phyloP scores from a whole-genome alignment of 1,140 invertebrate genomes.

The Diachasma alloeum region DNA sequence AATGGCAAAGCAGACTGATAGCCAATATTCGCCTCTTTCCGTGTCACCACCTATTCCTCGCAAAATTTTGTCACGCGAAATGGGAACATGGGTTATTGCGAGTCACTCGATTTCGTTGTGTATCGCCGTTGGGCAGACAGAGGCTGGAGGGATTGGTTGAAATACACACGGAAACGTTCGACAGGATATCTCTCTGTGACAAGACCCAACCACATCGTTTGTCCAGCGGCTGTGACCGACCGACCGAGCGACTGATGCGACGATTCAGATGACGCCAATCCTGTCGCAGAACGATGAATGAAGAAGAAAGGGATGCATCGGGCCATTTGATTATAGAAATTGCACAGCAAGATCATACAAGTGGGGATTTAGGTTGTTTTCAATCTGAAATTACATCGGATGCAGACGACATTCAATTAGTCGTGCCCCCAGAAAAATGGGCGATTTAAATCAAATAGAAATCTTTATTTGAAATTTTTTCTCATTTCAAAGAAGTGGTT shows the following conservation, averaged over 20 bases:
- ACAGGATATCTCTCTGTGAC: constrained; percentile 21
- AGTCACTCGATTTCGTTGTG: background rate
- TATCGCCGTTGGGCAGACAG: too few relatives aligned
- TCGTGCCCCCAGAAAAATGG: too few relatives aligned
- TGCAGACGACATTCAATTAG: too few relatives aligned
- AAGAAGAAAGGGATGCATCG: too few relatives aligned
- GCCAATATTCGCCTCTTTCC: background rate
- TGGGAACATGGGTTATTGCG: background rate
- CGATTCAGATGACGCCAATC: background rate
- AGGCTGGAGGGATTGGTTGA: background rate
- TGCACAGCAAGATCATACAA: too few relatives aligned
- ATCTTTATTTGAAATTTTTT: too few relatives aligned
- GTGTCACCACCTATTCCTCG: background rate
- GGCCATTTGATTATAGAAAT: too few relatives aligned
- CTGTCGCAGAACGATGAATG: background rate
- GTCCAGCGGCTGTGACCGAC: constrained; percentile 22
- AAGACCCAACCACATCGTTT: constrained; percentile 34
- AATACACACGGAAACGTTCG: constrained; percentile 8
- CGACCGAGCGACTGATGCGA: background rate
- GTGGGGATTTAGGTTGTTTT: too few relatives aligned
- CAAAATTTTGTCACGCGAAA: background rate
- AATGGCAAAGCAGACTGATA: background rate
- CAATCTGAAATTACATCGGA: too few relatives aligned
- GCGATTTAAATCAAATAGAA: too few relatives aligned
- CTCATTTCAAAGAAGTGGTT: too few relatives aligned